Base-by-base conservation (phyloP, 2,113 vertebrate species). In the Gnathonemus echidnorhynchus region DNA sequence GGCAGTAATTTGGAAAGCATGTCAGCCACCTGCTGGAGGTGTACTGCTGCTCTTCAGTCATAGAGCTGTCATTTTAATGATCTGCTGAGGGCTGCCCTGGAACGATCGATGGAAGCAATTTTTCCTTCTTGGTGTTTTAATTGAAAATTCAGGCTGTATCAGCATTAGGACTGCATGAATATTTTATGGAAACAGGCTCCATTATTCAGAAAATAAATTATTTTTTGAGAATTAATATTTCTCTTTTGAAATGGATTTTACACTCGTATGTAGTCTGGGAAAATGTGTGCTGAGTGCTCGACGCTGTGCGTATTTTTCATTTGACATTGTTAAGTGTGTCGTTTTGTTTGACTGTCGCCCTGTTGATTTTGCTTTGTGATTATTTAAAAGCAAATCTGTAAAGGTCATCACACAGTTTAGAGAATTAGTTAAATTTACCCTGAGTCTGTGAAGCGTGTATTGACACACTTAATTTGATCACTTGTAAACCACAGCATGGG, bases 31-130 rank as follows among this genome's bases (percentile, higher is more conserved):
- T 62, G 35, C 17, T 45, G 8, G 56, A 62, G 35, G 53, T 66
- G 56, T 13, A 66, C 3, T 46, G 87, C n/a, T 62, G 24, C 24
- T 39, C 50, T 39, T 87, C 48, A 87, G 49, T 87, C 48, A 35
- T 53, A 52, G 27, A 87, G n/a, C 45, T 87, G 86, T 53, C 46
- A 87, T 87, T 87, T 56, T 87, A 87, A 87, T 87, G 86, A 87
- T 87, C 86, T 87, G 49, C 27, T 87, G 49, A 87, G 86, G 13
- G 15, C 31, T 27, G 50, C 50, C 50, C 19, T 19, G n/a, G 50
- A 27, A 87, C 86, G 86, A 87, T 87, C 50, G 86, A 87, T 87
- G 50, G 86, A 87, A 87, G 86, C 86, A 87, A 87, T 87, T 87
- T 87, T 35, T 87, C 27, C 49, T 52, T 56, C 86, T 56, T 53